These are phyloP conservation scores for Cyprinodon tularosa DNA, from an alignment of 2,113 vertebrate genomes.

Conservation along the genomic window DNA sequence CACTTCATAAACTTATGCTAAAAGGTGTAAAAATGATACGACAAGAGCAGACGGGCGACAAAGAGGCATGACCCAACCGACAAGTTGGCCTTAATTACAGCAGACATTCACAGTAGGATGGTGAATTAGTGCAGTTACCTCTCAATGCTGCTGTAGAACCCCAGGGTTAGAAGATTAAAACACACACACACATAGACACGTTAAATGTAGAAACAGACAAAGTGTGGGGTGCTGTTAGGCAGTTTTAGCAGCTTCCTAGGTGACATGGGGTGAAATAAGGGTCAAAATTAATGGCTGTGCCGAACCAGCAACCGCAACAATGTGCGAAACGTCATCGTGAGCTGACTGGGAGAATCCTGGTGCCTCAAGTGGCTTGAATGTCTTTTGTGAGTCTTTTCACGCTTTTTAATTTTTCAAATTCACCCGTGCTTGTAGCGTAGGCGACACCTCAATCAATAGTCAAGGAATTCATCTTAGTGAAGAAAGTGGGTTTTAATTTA, in stretches of 20 bases:
- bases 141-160: conserved; percentile 82
- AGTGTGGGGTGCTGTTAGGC: conserved; percentile 47
- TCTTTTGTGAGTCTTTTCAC: conserved; percentile 24
- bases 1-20: conserved; percentile 27
- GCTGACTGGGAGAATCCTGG: conserved; percentile 16
- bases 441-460: neutral
- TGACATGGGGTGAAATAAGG: conserved; percentile 53
- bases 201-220: conserved; percentile 40
- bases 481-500: neutral
- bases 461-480: neutral
- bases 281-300: conserved; percentile 49
- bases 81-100: conserved; percentile 94
- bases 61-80: conserved; percentile 52
- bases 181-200: conserved; percentile 39
- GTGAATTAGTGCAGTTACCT: conserved; percentile 93
- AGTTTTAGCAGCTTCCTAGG: conserved; percentile 43
- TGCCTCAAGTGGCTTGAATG: conserved; percentile 13
- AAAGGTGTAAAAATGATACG: conserved; percentile 38
- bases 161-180: conserved; percentile 43
- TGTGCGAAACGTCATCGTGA: neutral
- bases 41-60: conserved; percentile 22
- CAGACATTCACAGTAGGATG: conserved; percentile 88
- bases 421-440: neutral
- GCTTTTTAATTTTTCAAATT: conserved; percentile 3
- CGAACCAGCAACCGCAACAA: conserved; percentile 14